Base-by-base conservation (phyloP, 2,113 vertebrate genomes). In the Ploceus nigricollis region DNA sequence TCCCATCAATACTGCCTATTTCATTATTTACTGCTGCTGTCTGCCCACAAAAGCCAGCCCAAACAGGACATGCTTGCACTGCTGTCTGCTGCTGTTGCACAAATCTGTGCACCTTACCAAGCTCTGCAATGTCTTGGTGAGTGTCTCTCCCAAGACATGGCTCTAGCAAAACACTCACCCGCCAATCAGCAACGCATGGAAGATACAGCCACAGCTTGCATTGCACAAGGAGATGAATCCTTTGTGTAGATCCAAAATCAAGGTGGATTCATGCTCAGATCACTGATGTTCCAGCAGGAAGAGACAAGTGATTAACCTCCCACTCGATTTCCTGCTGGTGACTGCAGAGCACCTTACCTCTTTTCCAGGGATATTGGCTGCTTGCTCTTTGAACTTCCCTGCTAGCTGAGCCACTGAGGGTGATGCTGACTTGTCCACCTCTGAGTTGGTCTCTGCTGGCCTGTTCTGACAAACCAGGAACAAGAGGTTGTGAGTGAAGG, bases 351-450 rank as follows among this genome's bases (percentile, higher is more conserved):
- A 88, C 79, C 95, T 98, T 94, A 98, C 98, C 98, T 98, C 98
- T 91, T 97, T 98, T 27, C 94, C 97, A 75, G 96, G 75, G 64
- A 82, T 37, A 6, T 7, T 93, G 13, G 97, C 96, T 24, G 95
- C 95, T 94, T 98, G 97, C 84, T 98, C 98, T 87, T 97, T 96
- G 72, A 98, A 98, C 72, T 97, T 97, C 44, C 97, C 98, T 4
- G 98, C 98, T 84, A 98, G 96, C 93, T 98, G 97, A 48, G 98
- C 98, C 95, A 98, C 98, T 1, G 98, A 98, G 5, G 96, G 97
- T 14, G 97, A 50, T 6, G 95, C 92, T 0, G 98, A 97, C 45
- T 87, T 94, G 91, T 98, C 98, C 92, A 97, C 97, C 15, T 83
- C 94, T 69, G 96, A 82, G 9, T 66, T 95, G 86, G 87, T 95